phyloP scores from a whole-genome alignment of 2,888 invertebrate genomes.

The Dendrolimus houi region DNA sequence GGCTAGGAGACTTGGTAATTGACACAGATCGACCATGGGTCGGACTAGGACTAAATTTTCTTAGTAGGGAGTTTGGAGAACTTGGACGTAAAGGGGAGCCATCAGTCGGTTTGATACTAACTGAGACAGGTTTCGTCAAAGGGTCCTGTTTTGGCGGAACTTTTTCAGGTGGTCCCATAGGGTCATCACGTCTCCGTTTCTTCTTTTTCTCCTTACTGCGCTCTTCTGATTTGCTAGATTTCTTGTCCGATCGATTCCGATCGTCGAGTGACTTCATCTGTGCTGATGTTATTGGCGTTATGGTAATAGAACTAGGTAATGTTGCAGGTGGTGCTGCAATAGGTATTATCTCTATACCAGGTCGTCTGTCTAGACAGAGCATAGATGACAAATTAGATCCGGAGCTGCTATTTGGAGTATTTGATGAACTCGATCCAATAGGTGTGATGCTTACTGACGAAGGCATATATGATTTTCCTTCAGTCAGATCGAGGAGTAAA shows the following conservation, averaged over 20 bases:
- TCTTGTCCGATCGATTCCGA: conserved; percentile 61
- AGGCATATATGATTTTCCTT: conserved; percentile 69
- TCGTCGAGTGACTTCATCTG: conserved; percentile 70
- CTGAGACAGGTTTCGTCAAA: conserved; percentile 82
- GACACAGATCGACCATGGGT: conserved; percentile 80
- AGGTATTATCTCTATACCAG: conserved; percentile 92
- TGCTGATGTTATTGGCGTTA: conserved; percentile 84
- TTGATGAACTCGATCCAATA: conserved; percentile 65
- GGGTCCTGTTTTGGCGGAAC: conserved; percentile 84
- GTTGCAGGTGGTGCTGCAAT: conserved; percentile 79
- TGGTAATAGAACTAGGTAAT: conserved; percentile 88
- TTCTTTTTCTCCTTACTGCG: conserved; percentile 82
- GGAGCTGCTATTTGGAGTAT: conserved; percentile 80
- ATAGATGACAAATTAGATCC: conserved; percentile 75
- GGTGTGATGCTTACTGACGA: conserved; percentile 73
- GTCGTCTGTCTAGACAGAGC: conserved; percentile 80
- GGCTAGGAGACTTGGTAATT: conserved; percentile 78
- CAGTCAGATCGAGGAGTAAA: conserved; percentile 73
- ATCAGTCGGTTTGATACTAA: conserved; percentile 83
- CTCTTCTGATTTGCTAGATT: conserved; percentile 63
- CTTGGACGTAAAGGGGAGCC: conserved; percentile 79
- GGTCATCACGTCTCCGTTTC: conserved; percentile 84
- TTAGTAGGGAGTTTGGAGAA: conserved; percentile 79
- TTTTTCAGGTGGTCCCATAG: conserved; percentile 90
- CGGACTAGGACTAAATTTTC: conserved; percentile 85